Evolutionary conservation across 2,797 vertebrate genomes (phyloP), one percentile per base, ranked within the genome.

Genomic region (Lepus townsendii): DNA sequence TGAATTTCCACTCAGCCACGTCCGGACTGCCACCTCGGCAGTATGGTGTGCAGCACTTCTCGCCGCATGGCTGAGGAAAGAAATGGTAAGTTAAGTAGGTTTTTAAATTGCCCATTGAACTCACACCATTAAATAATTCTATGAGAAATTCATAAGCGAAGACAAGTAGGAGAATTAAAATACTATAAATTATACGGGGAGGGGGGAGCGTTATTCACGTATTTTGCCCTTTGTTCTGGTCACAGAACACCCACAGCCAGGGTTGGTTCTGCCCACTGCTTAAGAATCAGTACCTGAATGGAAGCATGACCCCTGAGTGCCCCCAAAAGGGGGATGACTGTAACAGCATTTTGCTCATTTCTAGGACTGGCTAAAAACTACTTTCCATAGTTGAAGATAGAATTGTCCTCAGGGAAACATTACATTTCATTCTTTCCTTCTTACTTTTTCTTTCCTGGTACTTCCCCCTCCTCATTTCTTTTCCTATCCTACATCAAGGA

Each of bases 81-180:
- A 76, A 97, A 96, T 16, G 71, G 90, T 75, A 88, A 97, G 96
- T 91, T 85, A 95, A 95, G 92, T 95, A 88, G 66, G 91, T 95
- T 93, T 97, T 60, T 80, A 98, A 98, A 96, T 26, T 97, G 94
- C 90, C 71, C 65, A 93, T 92, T 95, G 96, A 98, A 96, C 93
- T 90, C 95, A 95, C 89, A 90, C 97, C 97, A 73, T 96, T 97
- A 98, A 97, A 97, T 96, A n/a, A 95, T 96, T 92, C 35, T 47
- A 69, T 91, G 82, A 94, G 87, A 96, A 95, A 96, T 91, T 88
- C 71, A 91, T 93, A 94, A 94, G 78, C 82, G 4, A 69, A 94
- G 30, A 90, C 78, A 91, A 93, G 75, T 63, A 93, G 54, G 38
- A 94, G 50, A 35, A 95, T 94, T 94, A 96, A 95, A 95, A 95